These are phyloP conservation scores for Philantomba maxwellii DNA, from an alignment of 2,113 vertebrate genomes.

Conservation along the genomic window DNA sequence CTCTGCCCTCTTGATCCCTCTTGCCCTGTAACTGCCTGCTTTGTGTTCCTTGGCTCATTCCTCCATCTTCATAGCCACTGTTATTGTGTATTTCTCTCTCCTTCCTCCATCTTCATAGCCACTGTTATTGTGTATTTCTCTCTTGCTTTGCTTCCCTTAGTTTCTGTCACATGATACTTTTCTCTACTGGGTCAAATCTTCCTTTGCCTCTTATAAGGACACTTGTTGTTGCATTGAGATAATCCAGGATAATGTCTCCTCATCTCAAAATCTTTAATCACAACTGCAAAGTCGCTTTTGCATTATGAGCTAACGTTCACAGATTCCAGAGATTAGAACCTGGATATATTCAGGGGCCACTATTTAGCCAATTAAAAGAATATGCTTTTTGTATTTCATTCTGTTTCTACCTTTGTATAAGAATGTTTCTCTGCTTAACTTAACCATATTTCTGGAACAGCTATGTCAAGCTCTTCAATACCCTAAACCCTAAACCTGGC, in stretches of 20 bases:
- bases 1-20: not conserved
- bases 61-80: not conserved
- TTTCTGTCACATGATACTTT: not conserved
- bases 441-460: not conserved
- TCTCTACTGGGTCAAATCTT: not conserved
- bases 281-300: not conserved
- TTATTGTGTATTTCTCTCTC: not conserved
- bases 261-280: not conserved
- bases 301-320: not conserved
- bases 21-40: not conserved
- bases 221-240: not conserved
- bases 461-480: constrained; percentile 16
- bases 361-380: not conserved
- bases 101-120: not conserved
- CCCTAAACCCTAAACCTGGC: constrained; percentile 53
- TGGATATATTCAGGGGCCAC: not conserved
- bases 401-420: constrained; percentile 61
- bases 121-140: not conserved
- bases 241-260: not conserved
- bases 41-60: not conserved
- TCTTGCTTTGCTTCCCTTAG: not conserved
- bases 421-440: constrained; percentile 49
- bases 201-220: not conserved
- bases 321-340: not conserved
- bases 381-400: constrained; percentile 69